Evolutionary conservation across 2,888 invertebrate species (phyloP), one percentile per base, ranked within the genome.

Genomic region (Callyntrura guangdongensis): DNA sequence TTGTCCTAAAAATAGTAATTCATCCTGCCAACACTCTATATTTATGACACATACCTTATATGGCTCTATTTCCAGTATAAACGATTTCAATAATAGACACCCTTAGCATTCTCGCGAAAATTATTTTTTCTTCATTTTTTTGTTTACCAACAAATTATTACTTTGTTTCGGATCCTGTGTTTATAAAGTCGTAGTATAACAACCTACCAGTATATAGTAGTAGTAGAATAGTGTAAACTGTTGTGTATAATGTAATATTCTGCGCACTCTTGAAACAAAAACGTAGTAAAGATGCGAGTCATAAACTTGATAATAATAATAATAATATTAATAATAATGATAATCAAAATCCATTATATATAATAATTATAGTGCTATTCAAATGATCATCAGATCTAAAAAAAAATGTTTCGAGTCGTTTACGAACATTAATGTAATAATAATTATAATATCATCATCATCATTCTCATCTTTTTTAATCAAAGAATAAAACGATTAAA

Each of bases 331-430:
- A 53, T 56, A 79, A 4, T 36, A 25, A 79, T 53, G 47, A n/a
- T n/a, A n/a, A n/a, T n/a, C n/a, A n/a, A n/a, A n/a, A 59, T 59
- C 17, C 59, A 53, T 53, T 11, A 2, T 53, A 53, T 53, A 53
- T 53, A 53, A 14, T 53, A 9, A 14, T 14, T 53, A 53, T 53
- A 53, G 36, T 36, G 36, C 6, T 36, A 36, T 36, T 36, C 36
- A 36, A 36, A 36, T 36, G n/a, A 72, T 12, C 53, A 82, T 64
- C 83, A 67, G 83, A 83, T 83, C 83, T 83, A 83, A 47, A 67
- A 83, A 47, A 67, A 36, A 83, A 83, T 25, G 47, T 22, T 83
- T 25, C 67, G 47, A 83, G 59, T 59, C 81, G 81, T 45, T 83
- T 67, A 83, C 83, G 59, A 83, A 47, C 45, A 82, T 36, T 17